Percentiles rank a stretch among this genome's conserved stretches.
Conservation (phyloP, 2,888 invertebrate genomes). For the Dolomedes plantarius region DNA sequence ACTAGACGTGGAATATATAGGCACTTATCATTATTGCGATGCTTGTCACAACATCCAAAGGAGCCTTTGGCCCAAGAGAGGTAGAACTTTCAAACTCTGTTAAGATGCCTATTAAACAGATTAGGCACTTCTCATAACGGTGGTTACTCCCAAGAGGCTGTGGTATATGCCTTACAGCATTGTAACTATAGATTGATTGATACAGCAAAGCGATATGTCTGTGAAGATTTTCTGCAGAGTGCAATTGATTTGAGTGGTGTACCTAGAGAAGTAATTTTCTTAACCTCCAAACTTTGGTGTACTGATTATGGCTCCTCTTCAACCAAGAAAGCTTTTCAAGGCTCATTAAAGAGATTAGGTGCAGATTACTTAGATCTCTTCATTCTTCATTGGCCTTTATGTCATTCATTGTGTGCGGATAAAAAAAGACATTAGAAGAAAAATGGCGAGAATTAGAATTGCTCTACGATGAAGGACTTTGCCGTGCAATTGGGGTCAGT, state of each 20-base stretch:
- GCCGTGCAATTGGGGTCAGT: constrained; percentile 77
- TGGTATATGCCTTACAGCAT: constrained; percentile 76
- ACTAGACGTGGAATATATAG: constrained; percentile 49
- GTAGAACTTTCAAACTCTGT: constrained; percentile 74
- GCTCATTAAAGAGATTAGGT: constrained; percentile 75
- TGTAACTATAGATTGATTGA: constrained; percentile 77
- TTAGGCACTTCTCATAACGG: constrained; percentile 78
- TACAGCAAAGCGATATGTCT: constrained; percentile 77
- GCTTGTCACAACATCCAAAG: constrained; percentile 72
- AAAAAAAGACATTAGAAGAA: constrained; percentile 74
- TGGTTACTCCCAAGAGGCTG: constrained; percentile 77
- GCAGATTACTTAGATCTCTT: constrained; percentile 77
- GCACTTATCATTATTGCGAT: constrained; percentile 65
- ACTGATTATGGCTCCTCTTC: constrained; percentile 76
- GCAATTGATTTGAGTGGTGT: constrained; percentile 75
- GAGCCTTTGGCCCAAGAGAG: constrained; percentile 70
- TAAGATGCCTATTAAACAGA: constrained; percentile 74
- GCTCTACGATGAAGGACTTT: constrained; percentile 76
- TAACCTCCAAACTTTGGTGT: constrained; percentile 77
- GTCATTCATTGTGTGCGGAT: constrained; percentile 74
- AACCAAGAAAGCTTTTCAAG: constrained; percentile 75
- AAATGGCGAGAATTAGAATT: constrained; percentile 77
- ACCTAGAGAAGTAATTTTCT: constrained; percentile 75
- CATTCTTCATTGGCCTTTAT: constrained; percentile 77
- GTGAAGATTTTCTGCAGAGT: constrained; percentile 75